A percentile compares a stretch with the other conserved stretches of the same genome.
Conservation (phyloP, 1,140 invertebrate species). For the Pissodes strobi region DNA sequence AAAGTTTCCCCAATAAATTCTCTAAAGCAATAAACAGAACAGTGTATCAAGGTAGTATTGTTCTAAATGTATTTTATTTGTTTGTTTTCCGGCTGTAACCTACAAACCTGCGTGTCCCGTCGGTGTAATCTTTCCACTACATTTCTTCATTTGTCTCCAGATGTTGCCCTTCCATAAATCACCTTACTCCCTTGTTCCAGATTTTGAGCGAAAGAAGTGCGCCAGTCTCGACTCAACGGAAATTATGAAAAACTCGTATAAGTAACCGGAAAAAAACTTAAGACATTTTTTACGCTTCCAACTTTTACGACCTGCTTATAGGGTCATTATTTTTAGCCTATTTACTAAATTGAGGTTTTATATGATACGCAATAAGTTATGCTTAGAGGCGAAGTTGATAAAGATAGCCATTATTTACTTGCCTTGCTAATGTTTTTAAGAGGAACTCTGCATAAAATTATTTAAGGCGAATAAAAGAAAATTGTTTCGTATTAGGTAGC, state of each 20-base stretch:
- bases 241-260: slow-evolving; percentile 26
- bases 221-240: slow-evolving; percentile 10
- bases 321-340: slow-evolving; percentile 32
- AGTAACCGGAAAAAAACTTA: slow-evolving; percentile 19
- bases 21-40: slow-evolving; percentile 42
- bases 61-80: slow-evolving; percentile 46
- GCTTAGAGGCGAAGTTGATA: slow-evolving; percentile 30
- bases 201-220: slow-evolving; percentile 15
- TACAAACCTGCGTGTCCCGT: slow-evolving; percentile 37
- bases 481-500: neutral
- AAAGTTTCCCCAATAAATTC: slow-evolving; percentile 40
- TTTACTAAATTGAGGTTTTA: slow-evolving; percentile 34
- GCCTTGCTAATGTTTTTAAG: slow-evolving; percentile 6
- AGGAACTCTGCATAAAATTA: neutral
- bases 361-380: slow-evolving; percentile 29
- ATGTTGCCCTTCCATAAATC: slow-evolving; percentile 40
- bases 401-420: slow-evolving; percentile 22
- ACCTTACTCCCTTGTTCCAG: slow-evolving; percentile 10
- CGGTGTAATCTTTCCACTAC: slow-evolving; percentile 40
- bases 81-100: slow-evolving; percentile 44
- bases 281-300: slow-evolving; percentile 29
- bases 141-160: slow-evolving; percentile 49
- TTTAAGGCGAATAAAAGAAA: neutral
- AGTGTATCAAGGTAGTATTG: slow-evolving; percentile 34
- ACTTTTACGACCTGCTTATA: slow-evolving; percentile 32